phyloP scores from a whole-genome alignment of 2,888 invertebrate genomes.

The Tolmerus cingulatus region DNA sequence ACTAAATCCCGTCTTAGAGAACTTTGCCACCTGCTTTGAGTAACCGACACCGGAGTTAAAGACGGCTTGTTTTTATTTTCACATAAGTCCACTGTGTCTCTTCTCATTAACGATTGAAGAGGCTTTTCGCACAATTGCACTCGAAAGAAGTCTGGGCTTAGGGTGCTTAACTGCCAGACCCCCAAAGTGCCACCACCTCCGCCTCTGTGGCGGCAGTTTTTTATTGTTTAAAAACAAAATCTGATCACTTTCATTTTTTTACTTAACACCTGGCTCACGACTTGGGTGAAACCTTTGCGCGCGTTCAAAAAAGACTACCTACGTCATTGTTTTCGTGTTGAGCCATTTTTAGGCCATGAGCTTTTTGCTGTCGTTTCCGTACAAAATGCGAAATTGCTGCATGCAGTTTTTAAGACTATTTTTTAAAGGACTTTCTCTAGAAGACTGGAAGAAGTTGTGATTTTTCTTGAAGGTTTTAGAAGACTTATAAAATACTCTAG shows the following conservation, averaged over 20 bases:
- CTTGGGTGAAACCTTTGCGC: constrained; percentile 7
- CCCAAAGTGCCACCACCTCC: background rate
- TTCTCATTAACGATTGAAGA: background rate
- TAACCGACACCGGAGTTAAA: background rate
- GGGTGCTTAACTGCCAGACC: background rate
- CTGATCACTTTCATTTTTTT: constrained; percentile 29
- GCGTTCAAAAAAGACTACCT: background rate
- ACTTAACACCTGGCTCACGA: constrained; percentile 15
- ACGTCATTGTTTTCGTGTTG: background rate
- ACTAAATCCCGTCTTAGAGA: background rate
- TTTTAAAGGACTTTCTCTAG: background rate
- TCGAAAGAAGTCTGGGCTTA: background rate
- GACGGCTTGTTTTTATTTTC: background rate
- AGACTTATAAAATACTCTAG: background rate
- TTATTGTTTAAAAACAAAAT: constrained; percentile 6
- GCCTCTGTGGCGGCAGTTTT: background rate
- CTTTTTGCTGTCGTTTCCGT: background rate
- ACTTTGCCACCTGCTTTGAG: background rate
- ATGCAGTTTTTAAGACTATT: background rate
- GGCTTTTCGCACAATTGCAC: background rate
- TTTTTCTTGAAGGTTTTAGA: background rate
- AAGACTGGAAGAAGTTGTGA: background rate
- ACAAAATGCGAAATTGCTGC: background rate
- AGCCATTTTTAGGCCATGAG: background rate
- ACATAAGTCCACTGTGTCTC: background rate